A percentile compares a stretch with the other conserved stretches of the same genome.
These are phyloP conservation scores for Hirudinaria manillensis DNA, from an alignment of 2,888 invertebrate genomes.

Conservation along the genomic window DNA sequence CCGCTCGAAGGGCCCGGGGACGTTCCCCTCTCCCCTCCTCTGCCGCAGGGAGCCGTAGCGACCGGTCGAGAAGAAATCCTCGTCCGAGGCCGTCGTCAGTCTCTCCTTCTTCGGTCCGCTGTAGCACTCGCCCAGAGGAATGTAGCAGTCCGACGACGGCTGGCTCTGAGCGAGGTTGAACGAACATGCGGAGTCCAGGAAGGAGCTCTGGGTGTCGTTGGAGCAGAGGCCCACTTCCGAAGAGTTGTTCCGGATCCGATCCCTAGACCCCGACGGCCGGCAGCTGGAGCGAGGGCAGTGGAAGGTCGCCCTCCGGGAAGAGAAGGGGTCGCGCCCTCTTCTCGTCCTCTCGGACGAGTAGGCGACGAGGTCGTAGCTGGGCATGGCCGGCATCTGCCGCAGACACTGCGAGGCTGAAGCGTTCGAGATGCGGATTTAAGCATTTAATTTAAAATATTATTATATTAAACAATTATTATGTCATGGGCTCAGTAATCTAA, in stretches of 20 bases:
- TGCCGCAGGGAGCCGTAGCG: background rate
- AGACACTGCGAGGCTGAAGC: background rate
- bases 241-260: too few species aligned
- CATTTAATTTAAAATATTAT: too few species aligned
- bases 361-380: background rate
- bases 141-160: slow-evolving; percentile 7
- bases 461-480: too few species aligned
- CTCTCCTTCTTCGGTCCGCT: background rate
- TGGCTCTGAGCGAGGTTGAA: background rate
- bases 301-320: background rate
- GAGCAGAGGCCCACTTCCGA: too few species aligned
- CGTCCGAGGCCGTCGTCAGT: background rate
- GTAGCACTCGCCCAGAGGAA: slow-evolving; percentile 7
- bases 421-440: background rate
- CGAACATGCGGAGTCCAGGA: too few species aligned
- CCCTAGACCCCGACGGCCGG: background rate
- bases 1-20: background rate
- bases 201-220: too few species aligned
- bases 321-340: background rate
- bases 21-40: background rate
- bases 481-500: too few species aligned
- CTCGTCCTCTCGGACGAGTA: background rate
- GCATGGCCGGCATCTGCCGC: background rate
- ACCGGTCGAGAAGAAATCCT: background rate
- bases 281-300: background rate